Conservation (phyloP, 2,797 vertebrate genomes). For the Phalloptychus januarius region DNA sequence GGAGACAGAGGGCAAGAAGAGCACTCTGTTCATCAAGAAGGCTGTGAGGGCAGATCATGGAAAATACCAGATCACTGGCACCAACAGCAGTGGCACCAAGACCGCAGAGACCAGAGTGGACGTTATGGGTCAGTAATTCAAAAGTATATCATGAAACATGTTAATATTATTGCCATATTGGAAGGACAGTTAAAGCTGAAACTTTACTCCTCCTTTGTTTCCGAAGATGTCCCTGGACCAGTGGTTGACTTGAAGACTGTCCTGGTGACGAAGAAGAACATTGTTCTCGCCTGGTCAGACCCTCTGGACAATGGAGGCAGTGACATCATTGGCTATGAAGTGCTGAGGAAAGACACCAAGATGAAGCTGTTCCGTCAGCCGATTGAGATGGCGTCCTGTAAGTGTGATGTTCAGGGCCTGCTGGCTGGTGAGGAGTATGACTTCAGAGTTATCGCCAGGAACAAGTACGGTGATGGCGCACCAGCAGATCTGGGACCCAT, state of each 20-base stretch:
- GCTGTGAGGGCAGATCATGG: constrained; percentile 90
- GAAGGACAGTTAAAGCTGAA: background rate
- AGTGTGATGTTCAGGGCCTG: constrained; percentile 93
- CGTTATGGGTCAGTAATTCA: constrained; percentile 88
- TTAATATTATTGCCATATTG: background rate
- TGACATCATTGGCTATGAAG: constrained; percentile 92
- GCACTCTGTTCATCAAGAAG: constrained; percentile 87
- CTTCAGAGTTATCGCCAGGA: constrained; percentile 94
- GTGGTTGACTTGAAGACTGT: constrained; percentile 95
- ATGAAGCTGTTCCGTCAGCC: constrained; percentile 97
- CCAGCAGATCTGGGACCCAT: constrained; percentile 93
- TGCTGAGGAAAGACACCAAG: constrained; percentile 94
- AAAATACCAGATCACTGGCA: constrained; percentile 91
- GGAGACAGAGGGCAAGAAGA: constrained; percentile 88
- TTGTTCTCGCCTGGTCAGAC: constrained; percentile 94
- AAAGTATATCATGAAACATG: background rate
- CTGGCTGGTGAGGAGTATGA: constrained; percentile 92
- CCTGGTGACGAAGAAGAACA: constrained; percentile 93
- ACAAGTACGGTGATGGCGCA: constrained; percentile 93
- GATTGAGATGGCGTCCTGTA: constrained; percentile 92
- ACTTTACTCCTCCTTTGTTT: background rate
- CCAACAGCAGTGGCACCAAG: constrained; percentile 92
- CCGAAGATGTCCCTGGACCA: constrained; percentile 93
- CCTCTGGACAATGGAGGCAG: constrained; percentile 96
- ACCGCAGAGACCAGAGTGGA: constrained; percentile 90